A percentile compares a stretch with the other conserved stretches of the same genome.
phyloP scores from a whole-genome alignment of 2,113 vertebrate genomes.

The Saimiri boliviensis region DNA sequence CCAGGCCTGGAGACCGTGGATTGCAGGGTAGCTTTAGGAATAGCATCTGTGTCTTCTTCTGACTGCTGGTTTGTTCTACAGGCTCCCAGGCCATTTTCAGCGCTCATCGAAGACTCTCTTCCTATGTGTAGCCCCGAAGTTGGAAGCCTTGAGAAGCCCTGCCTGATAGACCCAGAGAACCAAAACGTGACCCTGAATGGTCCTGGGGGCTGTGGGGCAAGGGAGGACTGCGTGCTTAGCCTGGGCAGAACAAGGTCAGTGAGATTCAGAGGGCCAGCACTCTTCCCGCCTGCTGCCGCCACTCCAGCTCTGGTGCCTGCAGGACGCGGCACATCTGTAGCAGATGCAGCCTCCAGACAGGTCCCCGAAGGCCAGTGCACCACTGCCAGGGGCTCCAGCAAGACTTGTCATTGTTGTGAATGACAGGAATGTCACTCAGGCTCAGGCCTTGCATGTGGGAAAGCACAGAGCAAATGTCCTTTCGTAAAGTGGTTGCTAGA shows the following conservation, averaged over 20 bases:
- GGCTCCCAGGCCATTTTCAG: constrained; percentile 28
- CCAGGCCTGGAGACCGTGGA: background rate
- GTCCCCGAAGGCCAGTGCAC: accelerated
- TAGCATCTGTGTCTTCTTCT: background rate
- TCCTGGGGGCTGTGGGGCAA: constrained; percentile 51
- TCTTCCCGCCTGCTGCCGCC: accelerated
- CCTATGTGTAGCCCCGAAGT: background rate
- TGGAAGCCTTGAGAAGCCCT: background rate
- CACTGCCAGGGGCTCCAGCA: no score
- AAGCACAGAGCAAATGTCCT: background rate
- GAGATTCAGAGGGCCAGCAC: accelerated
- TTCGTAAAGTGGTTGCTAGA: background rate
- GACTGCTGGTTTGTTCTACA: background rate
- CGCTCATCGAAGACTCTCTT: background rate
- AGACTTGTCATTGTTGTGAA: background rate
- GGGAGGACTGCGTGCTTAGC: constrained; percentile 18
- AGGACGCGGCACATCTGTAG: accelerated
- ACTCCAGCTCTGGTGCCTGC: accelerated
- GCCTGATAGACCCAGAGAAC: background rate
- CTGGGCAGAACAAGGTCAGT: constrained; percentile 86
- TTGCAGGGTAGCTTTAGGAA: background rate
- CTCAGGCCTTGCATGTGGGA: background rate
- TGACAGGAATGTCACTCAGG: background rate
- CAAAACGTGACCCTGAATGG: background rate
- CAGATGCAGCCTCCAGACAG: background rate